These are phyloP conservation scores for Mythimna impura DNA, from an alignment of 2,888 invertebrate species.

Conservation along the genomic window DNA sequence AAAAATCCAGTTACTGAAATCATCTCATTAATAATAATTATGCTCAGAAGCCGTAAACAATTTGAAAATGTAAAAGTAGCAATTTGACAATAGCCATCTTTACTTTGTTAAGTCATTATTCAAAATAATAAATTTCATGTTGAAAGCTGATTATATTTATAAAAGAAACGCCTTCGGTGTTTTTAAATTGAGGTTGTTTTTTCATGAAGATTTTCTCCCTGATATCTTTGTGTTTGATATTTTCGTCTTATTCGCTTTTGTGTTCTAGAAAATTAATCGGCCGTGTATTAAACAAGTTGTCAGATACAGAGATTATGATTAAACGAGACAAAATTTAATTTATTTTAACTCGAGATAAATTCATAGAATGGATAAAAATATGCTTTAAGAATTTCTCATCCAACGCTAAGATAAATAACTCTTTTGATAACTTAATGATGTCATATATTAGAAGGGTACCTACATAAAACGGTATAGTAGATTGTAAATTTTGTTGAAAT, in stretches of 20 bases:
- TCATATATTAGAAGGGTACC: constrained; percentile 13
- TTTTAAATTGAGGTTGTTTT: constrained; percentile 35
- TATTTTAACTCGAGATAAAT: constrained; percentile 39
- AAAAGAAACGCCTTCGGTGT: constrained; percentile 37
- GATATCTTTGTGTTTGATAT: constrained; percentile 47
- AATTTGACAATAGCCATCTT: constrained; percentile 1
- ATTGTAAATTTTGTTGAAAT: constrained; percentile 1
- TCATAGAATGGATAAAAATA: constrained; percentile 39
- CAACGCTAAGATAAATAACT: constrained; percentile 12
- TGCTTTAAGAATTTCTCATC: constrained; percentile 31
- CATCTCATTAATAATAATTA: neutral
- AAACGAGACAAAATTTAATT: constrained; percentile 51
- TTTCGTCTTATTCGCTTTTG: constrained; percentile 47
- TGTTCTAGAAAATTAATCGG: constrained; percentile 53
- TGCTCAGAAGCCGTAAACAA: neutral
- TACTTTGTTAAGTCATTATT: constrained; percentile 17
- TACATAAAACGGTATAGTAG: neutral
- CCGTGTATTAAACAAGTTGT: constrained; percentile 58
- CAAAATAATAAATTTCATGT: constrained; percentile 28
- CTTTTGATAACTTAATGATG: constrained; percentile 22
- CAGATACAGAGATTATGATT: constrained; percentile 56
- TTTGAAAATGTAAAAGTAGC: constrained; percentile 1
- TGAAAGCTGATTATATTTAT: constrained; percentile 42
- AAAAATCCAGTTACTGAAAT: neutral
- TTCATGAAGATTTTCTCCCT: constrained; percentile 29